Conservation (phyloP, 1,140 invertebrate species). For the Trichogramma pretiosum region DNA sequence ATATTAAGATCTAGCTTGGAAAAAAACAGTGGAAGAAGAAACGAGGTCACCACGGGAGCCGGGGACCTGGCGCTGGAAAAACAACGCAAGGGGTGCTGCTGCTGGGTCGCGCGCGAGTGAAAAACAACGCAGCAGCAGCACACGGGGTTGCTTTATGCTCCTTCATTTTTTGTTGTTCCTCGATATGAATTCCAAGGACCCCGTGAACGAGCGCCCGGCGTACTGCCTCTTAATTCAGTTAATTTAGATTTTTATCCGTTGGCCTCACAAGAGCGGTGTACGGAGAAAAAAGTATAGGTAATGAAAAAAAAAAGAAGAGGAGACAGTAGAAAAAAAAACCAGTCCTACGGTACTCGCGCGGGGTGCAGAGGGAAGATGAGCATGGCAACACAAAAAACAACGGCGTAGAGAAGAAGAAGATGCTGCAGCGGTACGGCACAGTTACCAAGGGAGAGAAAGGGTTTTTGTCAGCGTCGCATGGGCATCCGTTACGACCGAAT, state of each 20-base stretch:
- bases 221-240: conserved; percentile 48
- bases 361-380: conserved; percentile 3
- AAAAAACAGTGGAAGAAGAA: conserved; percentile 6
- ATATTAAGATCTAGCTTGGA: not conserved
- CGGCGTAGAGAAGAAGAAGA: conserved; percentile 1
- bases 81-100: too few species aligned
- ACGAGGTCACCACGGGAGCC: conserved; percentile 2
- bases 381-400: conserved; percentile 7
- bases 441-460: too few species aligned
- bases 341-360: too few species aligned
- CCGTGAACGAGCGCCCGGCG: too few species aligned
- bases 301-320: too few species aligned
- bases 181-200: too few species aligned
- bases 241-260: conserved; percentile 50
- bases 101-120: not conserved
- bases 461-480: too few species aligned
- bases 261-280: conserved; percentile 24
- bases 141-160: too few species aligned
- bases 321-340: conserved; percentile 16
- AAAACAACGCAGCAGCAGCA: conserved; percentile 12
- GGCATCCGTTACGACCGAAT: conserved; percentile 28
- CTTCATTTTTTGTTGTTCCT: too few species aligned
- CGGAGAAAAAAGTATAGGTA: conserved; percentile 21
- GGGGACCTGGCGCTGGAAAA: too few species aligned
- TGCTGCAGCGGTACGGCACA: too few species aligned